Conservation (phyloP, 53 echinoderm and acorn worm genomes). For the Stichopus horrens region DNA sequence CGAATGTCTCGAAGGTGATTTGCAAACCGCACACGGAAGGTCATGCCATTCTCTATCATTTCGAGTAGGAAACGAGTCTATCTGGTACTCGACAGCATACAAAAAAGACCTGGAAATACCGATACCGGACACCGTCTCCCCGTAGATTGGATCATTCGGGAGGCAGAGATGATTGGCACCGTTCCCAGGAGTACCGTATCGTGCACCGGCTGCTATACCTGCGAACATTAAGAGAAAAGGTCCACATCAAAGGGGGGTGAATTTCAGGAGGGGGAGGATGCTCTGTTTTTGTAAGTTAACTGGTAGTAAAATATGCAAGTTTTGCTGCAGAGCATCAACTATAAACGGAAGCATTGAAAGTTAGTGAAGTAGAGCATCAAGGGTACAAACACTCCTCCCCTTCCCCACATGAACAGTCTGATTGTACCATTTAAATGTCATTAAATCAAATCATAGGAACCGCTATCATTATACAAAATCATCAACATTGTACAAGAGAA, state of each 20-base stretch:
- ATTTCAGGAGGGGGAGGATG: not conserved
- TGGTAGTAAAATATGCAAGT: too few species aligned
- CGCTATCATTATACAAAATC: too few species aligned
- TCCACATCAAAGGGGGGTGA: not conserved
- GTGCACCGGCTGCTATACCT: conserved; percentile 46
- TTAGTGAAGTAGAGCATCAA: too few species aligned
- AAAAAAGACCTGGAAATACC: not conserved
- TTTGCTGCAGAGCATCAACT: not conserved
- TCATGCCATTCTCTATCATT: not conserved
- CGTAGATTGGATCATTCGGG: conserved; percentile 44
- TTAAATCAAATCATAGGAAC: too few species aligned
- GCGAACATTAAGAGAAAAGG: not conserved
- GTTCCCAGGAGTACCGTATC: conserved; percentile 3
- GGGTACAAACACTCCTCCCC: too few species aligned
- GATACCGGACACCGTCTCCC: conserved; percentile 12
- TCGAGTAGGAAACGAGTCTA: conserved; percentile 4
- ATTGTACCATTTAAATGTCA: too few species aligned
- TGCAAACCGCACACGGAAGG: conserved; percentile 48
- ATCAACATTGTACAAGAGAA: too few species aligned
- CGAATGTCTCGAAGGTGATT: conserved; percentile 27
- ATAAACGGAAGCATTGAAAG: too few species aligned
- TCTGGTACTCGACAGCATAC: conserved; percentile 23
- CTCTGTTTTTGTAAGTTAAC: not conserved
- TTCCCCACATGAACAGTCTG: too few species aligned
- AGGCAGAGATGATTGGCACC: conserved; percentile 52